Evolutionary conservation across 2,113 vertebrate species (phyloP).

Genomic region (Sinocyclocheilus anophthalmus): DNA sequence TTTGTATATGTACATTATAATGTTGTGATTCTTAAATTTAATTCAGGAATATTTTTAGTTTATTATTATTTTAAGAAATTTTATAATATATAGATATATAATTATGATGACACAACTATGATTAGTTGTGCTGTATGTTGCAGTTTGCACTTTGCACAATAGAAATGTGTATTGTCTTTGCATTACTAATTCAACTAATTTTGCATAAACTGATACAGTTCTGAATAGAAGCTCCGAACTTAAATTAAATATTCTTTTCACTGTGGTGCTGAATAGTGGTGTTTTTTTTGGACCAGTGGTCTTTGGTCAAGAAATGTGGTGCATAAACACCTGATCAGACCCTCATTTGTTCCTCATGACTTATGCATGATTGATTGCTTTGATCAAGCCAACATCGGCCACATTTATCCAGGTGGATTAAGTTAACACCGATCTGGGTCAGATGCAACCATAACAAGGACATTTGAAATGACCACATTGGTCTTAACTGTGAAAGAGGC

Average conservation of each 20-base stretch:
- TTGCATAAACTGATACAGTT: background rate
- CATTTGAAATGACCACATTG: background rate
- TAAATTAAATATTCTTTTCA: background rate
- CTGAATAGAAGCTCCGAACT: background rate
- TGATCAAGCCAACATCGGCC: background rate
- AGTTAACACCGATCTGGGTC: constrained; percentile 27
- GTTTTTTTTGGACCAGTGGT: background rate
- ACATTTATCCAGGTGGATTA: constrained; percentile 10
- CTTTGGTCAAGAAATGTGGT: background rate
- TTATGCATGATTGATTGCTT: constrained; percentile 1
- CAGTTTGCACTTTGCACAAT: background rate
- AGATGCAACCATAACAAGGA: background rate
- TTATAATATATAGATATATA: too few relatives aligned
- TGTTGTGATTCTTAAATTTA: background rate
- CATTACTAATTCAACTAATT: background rate
- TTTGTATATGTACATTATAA: background rate
- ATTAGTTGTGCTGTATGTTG: too few relatives aligned
- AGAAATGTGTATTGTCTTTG: background rate
- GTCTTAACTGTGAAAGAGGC: background rate
- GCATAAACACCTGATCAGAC: constrained; percentile 2
- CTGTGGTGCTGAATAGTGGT: background rate
- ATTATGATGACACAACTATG: too few relatives aligned
- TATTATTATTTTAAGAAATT: background rate
- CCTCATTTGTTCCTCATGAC: constrained; percentile 16
- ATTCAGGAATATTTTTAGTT: background rate